phyloP scores from a whole-genome alignment of 2,113 vertebrate species.

The Chrysemys picta region DNA sequence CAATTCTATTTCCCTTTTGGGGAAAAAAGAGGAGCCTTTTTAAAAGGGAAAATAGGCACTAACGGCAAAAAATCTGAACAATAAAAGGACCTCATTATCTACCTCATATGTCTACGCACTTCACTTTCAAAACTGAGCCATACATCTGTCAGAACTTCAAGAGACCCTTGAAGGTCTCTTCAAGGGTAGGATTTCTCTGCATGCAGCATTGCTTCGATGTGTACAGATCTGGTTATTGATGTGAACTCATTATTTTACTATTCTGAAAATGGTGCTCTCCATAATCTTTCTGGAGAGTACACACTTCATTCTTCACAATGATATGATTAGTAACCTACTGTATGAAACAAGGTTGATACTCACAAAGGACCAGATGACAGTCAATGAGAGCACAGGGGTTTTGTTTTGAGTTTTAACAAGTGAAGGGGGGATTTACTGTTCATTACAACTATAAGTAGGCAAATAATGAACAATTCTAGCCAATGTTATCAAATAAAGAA shows the following conservation, averaged over 20 bases:
- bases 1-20: neutral
- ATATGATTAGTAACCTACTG: neutral
- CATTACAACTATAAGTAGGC: neutral
- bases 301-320: neutral
- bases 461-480: neutral
- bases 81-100: neutral
- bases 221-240: neutral
- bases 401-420: neutral
- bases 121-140: neutral
- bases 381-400: neutral
- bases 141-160: neutral
- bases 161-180: neutral
- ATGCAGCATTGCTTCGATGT: neutral
- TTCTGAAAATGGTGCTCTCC: neutral
- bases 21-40: neutral
- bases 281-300: neutral
- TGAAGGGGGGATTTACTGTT: neutral
- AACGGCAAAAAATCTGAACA: neutral
- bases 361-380: neutral
- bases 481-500: neutral
- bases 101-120: neutral
- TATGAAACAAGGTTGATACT: neutral
- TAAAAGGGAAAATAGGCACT: neutral
- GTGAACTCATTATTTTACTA: neutral
- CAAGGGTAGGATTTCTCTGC: neutral